Evolutionary conservation across 2,888 invertebrate species (phyloP).

Genomic region (Fragum whitleyi): DNA sequence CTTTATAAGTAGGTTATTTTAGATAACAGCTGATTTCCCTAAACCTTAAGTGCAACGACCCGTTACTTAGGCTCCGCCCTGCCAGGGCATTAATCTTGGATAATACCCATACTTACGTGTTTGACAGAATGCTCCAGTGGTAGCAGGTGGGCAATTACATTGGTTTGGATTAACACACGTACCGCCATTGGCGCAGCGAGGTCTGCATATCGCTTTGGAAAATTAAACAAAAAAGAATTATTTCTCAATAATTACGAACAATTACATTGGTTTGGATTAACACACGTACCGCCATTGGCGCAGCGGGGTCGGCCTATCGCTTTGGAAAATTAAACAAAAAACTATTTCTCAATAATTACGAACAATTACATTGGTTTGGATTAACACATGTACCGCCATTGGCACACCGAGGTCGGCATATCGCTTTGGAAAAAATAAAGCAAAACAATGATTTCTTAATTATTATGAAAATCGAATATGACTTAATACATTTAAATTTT

Average conservation of each 20-base stretch:
- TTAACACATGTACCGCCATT: constrained; percentile 38
- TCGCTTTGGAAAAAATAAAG: constrained; percentile 21
- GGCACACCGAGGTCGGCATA: constrained; percentile 36
- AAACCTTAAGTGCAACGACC: too few species aligned
- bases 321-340: constrained; percentile 1
- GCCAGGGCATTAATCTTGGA: too few species aligned
- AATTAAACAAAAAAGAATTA: neutral
- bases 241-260: constrained; percentile 10
- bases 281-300: constrained; percentile 40
- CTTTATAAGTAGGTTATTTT: too few species aligned
- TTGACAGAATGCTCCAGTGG: constrained; percentile 37
- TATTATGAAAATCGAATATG: neutral
- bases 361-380: constrained; percentile 40
- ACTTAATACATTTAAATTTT: neutral
- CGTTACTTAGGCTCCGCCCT: too few species aligned
- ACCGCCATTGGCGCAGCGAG: constrained; percentile 37
- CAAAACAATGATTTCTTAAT: neutral
- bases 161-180: constrained; percentile 35
- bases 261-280: constrained; percentile 30
- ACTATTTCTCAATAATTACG: neutral
- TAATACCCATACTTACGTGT: constrained; percentile 36
- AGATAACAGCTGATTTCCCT: too few species aligned
- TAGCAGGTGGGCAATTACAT: constrained; percentile 31
- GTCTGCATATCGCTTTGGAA: constrained; percentile 38
- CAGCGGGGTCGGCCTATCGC: constrained; percentile 41